Base-by-base conservation (phyloP, 2,888 invertebrate species). In the Ichneumoninae sp. region DNA sequence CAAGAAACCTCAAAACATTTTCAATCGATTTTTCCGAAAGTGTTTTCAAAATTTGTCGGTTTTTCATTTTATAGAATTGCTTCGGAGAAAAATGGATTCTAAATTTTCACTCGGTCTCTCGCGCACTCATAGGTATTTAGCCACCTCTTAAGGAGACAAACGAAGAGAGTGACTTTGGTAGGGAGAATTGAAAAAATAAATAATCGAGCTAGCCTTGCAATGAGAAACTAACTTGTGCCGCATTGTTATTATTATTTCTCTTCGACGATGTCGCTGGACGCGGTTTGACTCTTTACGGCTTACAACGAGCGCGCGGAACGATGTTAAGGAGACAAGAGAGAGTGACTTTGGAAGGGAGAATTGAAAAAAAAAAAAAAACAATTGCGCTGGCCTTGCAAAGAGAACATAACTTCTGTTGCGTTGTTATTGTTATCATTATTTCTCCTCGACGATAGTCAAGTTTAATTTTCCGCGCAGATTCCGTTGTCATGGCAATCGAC, bases 291-390 rank as follows among this genome's bases (percentile, higher is more conserved):
- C 40, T 44, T 54, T 54, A 22, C 76, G 40, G 69, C 69, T 19
- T 36, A 22, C 50, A 60, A 68, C 66, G 57, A 80, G 52, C 40
- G 40, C 52, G 65, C 71, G 36, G 36, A 44, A 77, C 52, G 79
- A 54, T 57, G 54, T 40, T 30, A 40, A 69, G 1, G 36, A 8
- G 57, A 77, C 30, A 69, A 77, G 57, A 44, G 16, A 40, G 8
- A 66, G 3, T 16, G 22, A 30, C n/a, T 13, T 1, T 19, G 22
- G 36, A 44, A 30, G 50, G 16, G 26, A 52, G 16, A 52, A 63
- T 63, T 33, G 36, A 30, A 36, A 30, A 8, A 30, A 30, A 36
- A 30, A 8, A 30, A 3, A 3, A 3, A 26, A n/a, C 36, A 33
- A 30, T 36, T 26, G 26, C 16, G 5, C 36, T 8, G n/a, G 13